Evolutionary conservation across 1,140 invertebrate genomes (phyloP).

Genomic region (Vanessa tameamea): DNA sequence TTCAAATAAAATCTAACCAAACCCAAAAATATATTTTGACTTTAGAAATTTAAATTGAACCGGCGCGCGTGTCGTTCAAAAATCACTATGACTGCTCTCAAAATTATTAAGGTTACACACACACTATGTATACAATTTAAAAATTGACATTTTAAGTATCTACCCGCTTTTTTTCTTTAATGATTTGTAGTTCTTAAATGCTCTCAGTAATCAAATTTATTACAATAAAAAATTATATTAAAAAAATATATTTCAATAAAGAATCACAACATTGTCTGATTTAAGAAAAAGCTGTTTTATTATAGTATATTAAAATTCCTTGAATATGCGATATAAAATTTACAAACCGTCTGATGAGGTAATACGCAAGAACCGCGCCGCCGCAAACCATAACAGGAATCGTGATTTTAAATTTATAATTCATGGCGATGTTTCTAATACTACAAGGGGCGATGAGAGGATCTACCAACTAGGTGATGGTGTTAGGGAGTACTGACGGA

Average conservation of each 20-base stretch:
- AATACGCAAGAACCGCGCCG: slow-evolving; percentile 76
- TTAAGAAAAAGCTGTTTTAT: background rate
- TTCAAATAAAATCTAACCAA: slow-evolving; percentile 16
- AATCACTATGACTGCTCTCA: slow-evolving; percentile 14
- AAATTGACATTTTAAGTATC: slow-evolving; percentile 54
- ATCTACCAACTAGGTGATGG: slow-evolving; percentile 55
- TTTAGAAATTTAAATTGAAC: background rate
- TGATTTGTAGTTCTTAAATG: no score
- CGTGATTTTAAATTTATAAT: slow-evolving; percentile 77
- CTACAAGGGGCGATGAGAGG: slow-evolving; percentile 50
- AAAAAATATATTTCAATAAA: background rate
- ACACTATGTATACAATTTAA: slow-evolving; percentile 12
- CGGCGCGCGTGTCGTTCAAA: slow-evolving; percentile 30
- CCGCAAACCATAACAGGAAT: slow-evolving; percentile 77
- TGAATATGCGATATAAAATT: slow-evolving; percentile 19
- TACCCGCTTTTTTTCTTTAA: slow-evolving; percentile 45
- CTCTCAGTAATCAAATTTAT: no score
- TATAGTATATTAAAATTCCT: background rate
- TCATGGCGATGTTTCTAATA: slow-evolving; percentile 62
- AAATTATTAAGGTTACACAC: background rate
- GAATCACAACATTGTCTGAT: background rate
- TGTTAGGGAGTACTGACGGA: slow-evolving; percentile 44
- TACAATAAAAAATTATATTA: no score
- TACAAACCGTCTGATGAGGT: slow-evolving; percentile 79
- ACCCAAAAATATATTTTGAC: background rate